Percentiles rank a stretch among this genome's conserved stretches.
These are phyloP conservation scores for Gasteruption jaculator DNA, from an alignment of 2,888 invertebrate species.

Conservation along the genomic window DNA sequence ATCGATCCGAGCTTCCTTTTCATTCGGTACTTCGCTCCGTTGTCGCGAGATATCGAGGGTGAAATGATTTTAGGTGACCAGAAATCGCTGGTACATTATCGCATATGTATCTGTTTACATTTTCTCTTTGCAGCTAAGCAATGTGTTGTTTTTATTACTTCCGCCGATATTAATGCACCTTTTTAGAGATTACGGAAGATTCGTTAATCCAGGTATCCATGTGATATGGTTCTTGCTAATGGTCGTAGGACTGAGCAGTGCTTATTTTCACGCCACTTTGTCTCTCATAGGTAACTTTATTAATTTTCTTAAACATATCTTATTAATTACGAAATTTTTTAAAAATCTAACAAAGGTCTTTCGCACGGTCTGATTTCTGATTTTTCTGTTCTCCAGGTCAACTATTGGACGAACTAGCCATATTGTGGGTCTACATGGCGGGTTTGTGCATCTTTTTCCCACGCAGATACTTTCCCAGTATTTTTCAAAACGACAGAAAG, in stretches of 20 bases:
- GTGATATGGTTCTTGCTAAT: conserved; percentile 77
- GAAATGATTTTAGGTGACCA: too few relatives aligned
- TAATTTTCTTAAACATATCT: conserved; percentile 4
- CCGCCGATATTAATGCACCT: conserved; percentile 75
- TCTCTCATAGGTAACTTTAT: conserved; percentile 63
- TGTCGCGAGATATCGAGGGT: too few relatives aligned
- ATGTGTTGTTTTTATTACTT: conserved; percentile 70
- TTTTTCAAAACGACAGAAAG: conserved; percentile 63
- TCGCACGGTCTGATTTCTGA: neutral
- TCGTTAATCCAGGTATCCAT: conserved; percentile 73
- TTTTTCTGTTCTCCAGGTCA: conserved; percentile 57
- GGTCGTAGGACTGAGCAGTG: conserved; percentile 74
- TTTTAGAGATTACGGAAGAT: conserved; percentile 71
- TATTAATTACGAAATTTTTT: conserved; percentile 3
- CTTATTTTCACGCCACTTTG: conserved; percentile 81
- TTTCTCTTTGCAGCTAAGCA: conserved; percentile 63
- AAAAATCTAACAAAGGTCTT: neutral
- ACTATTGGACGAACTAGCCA: conserved; percentile 75
- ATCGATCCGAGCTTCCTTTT: too few relatives aligned
- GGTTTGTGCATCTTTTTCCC: conserved; percentile 74
- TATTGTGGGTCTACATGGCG: conserved; percentile 78
- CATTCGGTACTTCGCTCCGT: too few relatives aligned
- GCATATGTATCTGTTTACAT: too few relatives aligned
- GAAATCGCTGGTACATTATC: too few relatives aligned
- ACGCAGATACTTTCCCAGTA: conserved; percentile 64